Evolutionary conservation across 2,113 vertebrate genomes (phyloP).

Genomic region (Eclectus roratus): DNA sequence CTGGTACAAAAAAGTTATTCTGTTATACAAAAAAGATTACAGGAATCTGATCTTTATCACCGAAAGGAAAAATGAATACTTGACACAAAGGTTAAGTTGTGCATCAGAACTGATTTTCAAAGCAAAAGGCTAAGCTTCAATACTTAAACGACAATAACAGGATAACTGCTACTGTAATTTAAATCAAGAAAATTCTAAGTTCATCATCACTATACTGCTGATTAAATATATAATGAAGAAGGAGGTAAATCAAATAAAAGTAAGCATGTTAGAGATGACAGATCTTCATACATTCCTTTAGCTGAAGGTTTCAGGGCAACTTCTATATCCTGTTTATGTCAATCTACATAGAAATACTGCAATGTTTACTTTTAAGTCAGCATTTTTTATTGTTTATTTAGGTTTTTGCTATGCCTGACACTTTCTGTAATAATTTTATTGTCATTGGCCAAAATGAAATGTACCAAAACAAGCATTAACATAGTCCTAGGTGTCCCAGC

Average conservation of each 20-base stretch:
- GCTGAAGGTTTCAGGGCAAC: not conserved
- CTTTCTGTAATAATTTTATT: not conserved
- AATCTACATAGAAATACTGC: not conserved
- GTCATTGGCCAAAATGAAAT: not conserved
- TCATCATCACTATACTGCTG: not conserved
- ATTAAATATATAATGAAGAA: not conserved
- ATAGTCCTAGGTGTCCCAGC: not conserved
- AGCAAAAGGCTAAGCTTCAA: not conserved
- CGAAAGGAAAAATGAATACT: not conserved
- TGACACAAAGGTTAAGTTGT: not conserved
- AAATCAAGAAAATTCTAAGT: not conserved
- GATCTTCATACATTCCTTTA: not conserved
- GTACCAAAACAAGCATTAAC: not conserved
- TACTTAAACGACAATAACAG: not conserved
- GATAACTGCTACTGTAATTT: not conserved
- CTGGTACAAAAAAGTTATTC: not conserved
- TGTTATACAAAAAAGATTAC: not conserved
- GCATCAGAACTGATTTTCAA: not conserved
- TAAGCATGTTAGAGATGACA: not conserved
- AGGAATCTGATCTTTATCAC: not conserved
- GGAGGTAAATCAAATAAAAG: not conserved
- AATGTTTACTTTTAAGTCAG: not conserved
- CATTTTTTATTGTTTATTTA: not conserved
- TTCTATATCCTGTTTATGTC: not conserved
- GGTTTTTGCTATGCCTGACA: not conserved